Base-by-base conservation (phyloP, 2,113 vertebrate genomes). In the Ptilonorhynchus violaceus region DNA sequence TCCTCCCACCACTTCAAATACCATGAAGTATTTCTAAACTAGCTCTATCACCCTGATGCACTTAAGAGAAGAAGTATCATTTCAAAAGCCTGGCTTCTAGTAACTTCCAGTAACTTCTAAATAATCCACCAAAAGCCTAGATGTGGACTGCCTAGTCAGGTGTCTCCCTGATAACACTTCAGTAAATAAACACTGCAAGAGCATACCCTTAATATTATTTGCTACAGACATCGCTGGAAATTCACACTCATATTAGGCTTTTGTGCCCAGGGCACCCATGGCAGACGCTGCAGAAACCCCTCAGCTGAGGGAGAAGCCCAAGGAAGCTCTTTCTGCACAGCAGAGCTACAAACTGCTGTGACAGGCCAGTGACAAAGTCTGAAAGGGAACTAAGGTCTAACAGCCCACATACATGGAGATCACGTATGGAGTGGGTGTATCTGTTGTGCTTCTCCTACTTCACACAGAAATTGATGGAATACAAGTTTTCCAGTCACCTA, bases 301-400 rank as follows among this genome's bases (percentile, higher is more conserved):
- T 78, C 15, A 17, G 28, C 37, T 37, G 8, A 7, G 12, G n/a
- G 4, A 85, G 23, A 74, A 22, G 49, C 20, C 23, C 0, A 0
- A 55, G 42, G 39, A 82, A 85, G 44, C 23, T 75, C 66, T 1
- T 66, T 28, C 53, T 44, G 63, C 25, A 74, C 42, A 70, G 31
- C 42, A 74, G 31, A 77, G 47, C n/a, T 53, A 49, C 37, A 60
- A 41, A 41, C 41, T 33, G 25, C 58, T 79, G 11, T 3, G 19
- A 62, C 30, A 81, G 35, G 16, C 13, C 73, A 58, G 39, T 41
- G 35, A 73, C 31, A n/a, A 67, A 27, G 4, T 15, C 19, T 44
- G n/a, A 76, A 83, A 72, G 14, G 60, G 15, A 88, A 69, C 1
- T 2, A 19, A 60, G 37, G 15, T 58, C 53, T 69, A 53, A 12